These are phyloP conservation scores for Erynnis tages DNA, from an alignment of 2,888 invertebrate species.

Conservation along the genomic window DNA sequence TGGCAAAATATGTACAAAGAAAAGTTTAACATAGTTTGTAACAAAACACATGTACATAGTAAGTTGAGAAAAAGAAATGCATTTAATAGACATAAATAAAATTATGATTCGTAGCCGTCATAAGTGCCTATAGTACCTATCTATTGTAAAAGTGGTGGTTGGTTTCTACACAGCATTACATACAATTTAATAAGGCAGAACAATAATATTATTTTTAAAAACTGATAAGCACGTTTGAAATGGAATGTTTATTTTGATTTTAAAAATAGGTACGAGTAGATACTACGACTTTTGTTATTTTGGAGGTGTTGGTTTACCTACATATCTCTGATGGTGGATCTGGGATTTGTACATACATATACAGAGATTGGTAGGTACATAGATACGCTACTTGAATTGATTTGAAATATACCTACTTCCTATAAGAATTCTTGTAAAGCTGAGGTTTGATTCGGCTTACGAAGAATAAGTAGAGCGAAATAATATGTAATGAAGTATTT, in stretches of 20 bases:
- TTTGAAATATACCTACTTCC: too few species aligned
- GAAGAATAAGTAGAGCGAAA: too few species aligned
- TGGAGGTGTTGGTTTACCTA: too few species aligned
- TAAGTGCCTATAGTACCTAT: not conserved
- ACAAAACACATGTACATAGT: slow-evolving; percentile 67
- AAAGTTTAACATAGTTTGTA: slow-evolving; percentile 63
- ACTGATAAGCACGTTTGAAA: slow-evolving; percentile 9
- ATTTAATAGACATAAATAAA: slow-evolving; percentile 42
- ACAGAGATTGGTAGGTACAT: too few species aligned
- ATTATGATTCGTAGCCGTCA: slow-evolving; percentile 19
- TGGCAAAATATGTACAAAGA: slow-evolving; percentile 77
- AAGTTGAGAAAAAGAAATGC: slow-evolving; percentile 65
- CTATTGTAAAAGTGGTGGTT: not conserved
- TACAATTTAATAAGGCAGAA: too few species aligned
- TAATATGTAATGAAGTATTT: too few species aligned
- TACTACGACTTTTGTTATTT: not conserved
- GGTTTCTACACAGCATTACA: not conserved
- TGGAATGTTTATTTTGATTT: slow-evolving; percentile 23
- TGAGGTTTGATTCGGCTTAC: too few species aligned
- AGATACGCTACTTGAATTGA: too few species aligned
- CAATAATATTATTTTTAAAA: not conserved
- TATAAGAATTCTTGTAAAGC: too few species aligned
- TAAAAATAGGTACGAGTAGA: not conserved
- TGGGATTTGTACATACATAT: too few species aligned
- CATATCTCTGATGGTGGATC: too few species aligned